These are phyloP conservation scores for Grammomys dolichurus DNA, from an alignment of 2,113 vertebrate species.

Conservation along the genomic window DNA sequence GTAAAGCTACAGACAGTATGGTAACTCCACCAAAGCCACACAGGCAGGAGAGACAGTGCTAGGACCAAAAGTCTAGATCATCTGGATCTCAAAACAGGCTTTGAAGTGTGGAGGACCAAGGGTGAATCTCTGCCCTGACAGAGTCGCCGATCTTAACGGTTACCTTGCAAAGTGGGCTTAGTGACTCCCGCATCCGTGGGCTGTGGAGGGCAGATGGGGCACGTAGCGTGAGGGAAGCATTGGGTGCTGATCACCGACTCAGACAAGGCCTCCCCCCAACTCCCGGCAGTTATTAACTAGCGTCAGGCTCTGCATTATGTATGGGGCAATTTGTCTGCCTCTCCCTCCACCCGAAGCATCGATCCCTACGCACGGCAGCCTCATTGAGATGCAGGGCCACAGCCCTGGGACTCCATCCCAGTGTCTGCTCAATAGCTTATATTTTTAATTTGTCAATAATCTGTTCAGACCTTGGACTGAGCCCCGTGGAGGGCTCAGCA, in stretches of 20 bases:
- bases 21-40: neutral
- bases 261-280: neutral
- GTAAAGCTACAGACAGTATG: neutral
- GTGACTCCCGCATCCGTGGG: rapidly evolving
- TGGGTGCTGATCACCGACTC: neutral
- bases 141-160: neutral
- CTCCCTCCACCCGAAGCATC: conserved; percentile 91
- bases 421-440: conserved; percentile 92
- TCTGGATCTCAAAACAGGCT: neutral
- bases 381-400: conserved; percentile 94
- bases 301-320: conserved; percentile 84
- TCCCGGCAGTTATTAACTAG: conserved; percentile 66
- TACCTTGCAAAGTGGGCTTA: neutral
- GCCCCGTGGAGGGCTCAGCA: conserved; percentile 75
- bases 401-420: conserved; percentile 92
- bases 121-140: neutral
- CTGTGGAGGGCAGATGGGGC: neutral
- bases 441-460: conserved; percentile 92
- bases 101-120: neutral
- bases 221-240: neutral
- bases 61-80: neutral
- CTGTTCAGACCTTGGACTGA: conserved; percentile 88
- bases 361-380: conserved; percentile 89
- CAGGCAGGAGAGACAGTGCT: neutral
- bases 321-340: conserved; percentile 89